These are phyloP conservation scores for Tricholauxania praeusta DNA, from an alignment of 2,888 invertebrate species.

Conservation along the genomic window DNA sequence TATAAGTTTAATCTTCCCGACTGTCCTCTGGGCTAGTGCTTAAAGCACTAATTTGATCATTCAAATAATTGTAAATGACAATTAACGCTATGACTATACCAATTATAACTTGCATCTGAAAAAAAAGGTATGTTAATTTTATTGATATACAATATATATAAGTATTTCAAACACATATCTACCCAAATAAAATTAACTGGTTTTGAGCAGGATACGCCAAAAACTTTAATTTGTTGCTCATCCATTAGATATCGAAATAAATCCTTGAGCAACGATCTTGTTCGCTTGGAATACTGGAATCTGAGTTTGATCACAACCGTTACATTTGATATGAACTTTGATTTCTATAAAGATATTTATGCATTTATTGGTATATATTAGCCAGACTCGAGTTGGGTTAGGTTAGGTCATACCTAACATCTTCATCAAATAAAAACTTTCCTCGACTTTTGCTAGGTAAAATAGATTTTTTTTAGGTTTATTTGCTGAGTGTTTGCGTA, in stretches of 20 bases:
- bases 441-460: too few relatives aligned
- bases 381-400: too few relatives aligned
- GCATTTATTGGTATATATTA: background rate
- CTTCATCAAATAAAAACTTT: too few relatives aligned
- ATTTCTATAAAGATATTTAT: constrained; percentile 22
- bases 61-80: constrained; percentile 47
- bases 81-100: constrained; percentile 46
- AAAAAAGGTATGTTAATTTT: constrained; percentile 17
- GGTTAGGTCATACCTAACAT: too few relatives aligned
- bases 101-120: constrained; percentile 48
- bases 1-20: background rate
- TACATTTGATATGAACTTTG: constrained; percentile 4
- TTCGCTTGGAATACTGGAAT: constrained; percentile 14
- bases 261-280: constrained; percentile 36
- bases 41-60: constrained; percentile 34
- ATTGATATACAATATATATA: background rate
- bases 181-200: constrained; percentile 47
- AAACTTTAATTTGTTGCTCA: constrained; percentile 44
- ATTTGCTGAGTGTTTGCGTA: too few relatives aligned
- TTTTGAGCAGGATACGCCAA: constrained; percentile 43
- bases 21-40: background rate
- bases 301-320: constrained; percentile 34
- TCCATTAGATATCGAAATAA: constrained; percentile 38
- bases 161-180: constrained; percentile 17
- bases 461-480: too few relatives aligned